Base-by-base conservation (phyloP, 2,797 vertebrate genomes). In the Sciaenops ocellatus region DNA sequence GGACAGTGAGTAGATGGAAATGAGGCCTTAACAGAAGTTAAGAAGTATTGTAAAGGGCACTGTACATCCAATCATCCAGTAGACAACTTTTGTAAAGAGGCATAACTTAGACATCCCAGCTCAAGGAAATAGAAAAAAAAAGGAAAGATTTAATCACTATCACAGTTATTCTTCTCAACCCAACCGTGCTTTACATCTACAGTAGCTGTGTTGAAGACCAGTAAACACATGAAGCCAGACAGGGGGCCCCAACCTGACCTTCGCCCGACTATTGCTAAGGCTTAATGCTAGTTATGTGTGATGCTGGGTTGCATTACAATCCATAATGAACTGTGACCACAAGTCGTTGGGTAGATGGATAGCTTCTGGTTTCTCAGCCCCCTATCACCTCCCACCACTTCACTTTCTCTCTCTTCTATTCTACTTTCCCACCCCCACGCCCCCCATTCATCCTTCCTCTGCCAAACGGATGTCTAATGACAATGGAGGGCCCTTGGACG, bases 261-360 rank as follows among this genome's bases (percentile, higher is more conserved):
- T 85, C 15, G 15, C 61, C 55, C 30, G n/a, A 77, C 76, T 66
- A 73, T 73, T 78, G 76, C 60, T 50, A 12, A 59, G 46, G 52
- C 76, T 75, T 79, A 83, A 80, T 30, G 22, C 70, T 81, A 70
- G 22, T 72, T 78, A 46, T 87, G 83, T 86, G 76, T 70, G 78
- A 83, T 73, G 83, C 77, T 66, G 48, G 72, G 51, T 70, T 83
- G 86, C 89, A 89, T 92, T 92, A 93, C 69, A 69, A 79, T 90
- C 90, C 80, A 93, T 93, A 93, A 94, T 95, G 86, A 93, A 93
- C 91, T 93, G 91, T 92, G 93, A 93, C 92, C 84, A 85, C 78
- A 78, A 89, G 90, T 90, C 87, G 46, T 91, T 93, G 87, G 76
- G 68, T 81, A 95, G 93, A 96, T 91, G 78, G 90, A 95, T 95